Base-by-base conservation (phyloP, 2,113 vertebrate genomes). In the Tympanuchus pallidicinctus region DNA sequence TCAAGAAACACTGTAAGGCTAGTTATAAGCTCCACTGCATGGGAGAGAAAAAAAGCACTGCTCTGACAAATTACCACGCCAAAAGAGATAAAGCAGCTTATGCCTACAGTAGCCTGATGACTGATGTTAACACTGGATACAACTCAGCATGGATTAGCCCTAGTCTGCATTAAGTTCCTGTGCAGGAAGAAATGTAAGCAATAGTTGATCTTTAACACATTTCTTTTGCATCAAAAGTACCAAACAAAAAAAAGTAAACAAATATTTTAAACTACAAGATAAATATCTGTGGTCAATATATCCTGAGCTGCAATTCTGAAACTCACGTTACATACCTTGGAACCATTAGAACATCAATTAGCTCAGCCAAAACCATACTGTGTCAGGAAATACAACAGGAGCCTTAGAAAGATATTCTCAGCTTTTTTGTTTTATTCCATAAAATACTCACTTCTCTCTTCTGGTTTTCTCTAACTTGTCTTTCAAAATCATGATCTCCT, bases 381-480 rank as follows among this genome's bases (percentile, higher is more conserved):
- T 20, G 36, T 65, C 76, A 80, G 45, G 38, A 87, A 89, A 70
- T 67, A 56, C 10, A 81, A 2, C 19, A 63, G 20, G 11, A 86
- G 28, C 61, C 8, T 61, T 76, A 28, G 64, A 82, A 82, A 69
- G 11, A 6, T 12, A 57, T 36, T 61, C 43, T 52, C 30, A 79
- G 84, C 30, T 50, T 50, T 50, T 50, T 50, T 13, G 12, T 24
- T 50, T 24, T 50, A 24, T 50, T 40, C 42, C 43, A 71, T 2
- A 15, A 11, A 91, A 52, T 72, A 92, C 96, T 97, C 96, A 99
- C 99, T 98, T 99, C 97, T 99, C 99, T 72, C 99, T 98, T 56
- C 99, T 98, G 8, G 97, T 99, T 97, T 99, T 99, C 92, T 99
- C 99, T 93, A 99, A 97, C 96, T 99, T 99, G 98, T 99, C 99